phyloP scores from a whole-genome alignment of 2,797 vertebrate species.

The Phalloptychus januarius region DNA sequence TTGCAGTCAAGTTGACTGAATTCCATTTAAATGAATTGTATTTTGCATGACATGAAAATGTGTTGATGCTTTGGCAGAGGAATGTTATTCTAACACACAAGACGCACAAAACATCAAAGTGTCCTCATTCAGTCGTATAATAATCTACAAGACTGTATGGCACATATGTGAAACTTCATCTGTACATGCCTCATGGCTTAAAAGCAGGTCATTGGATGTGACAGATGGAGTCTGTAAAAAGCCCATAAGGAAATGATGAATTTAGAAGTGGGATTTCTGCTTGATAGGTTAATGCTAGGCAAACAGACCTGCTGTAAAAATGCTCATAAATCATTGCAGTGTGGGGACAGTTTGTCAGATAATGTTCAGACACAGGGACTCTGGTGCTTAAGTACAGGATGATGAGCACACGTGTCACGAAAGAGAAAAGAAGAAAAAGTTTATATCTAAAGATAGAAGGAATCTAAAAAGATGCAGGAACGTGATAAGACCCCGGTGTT shows the following conservation, averaged over 20 bases:
- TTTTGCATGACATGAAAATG: neutral
- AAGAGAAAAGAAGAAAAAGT: neutral
- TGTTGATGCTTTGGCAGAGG: neutral
- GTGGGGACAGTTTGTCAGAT: neutral
- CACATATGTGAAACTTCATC: neutral
- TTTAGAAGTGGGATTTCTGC: conserved; percentile 42
- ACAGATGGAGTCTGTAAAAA: neutral
- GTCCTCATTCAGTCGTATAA: neutral
- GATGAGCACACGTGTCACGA: neutral
- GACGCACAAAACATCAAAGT: neutral
- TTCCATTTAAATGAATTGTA: neutral
- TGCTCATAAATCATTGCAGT: conserved; percentile 35
- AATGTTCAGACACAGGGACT: neutral
- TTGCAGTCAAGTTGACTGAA: neutral
- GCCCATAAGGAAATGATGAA: conserved; percentile 47
- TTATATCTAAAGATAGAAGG: neutral
- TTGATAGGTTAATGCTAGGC: conserved; percentile 58
- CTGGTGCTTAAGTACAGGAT: neutral
- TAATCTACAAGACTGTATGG: neutral
- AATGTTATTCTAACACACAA: neutral
- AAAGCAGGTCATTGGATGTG: conserved; percentile 1
- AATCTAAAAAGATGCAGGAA: neutral
- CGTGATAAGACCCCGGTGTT: neutral
- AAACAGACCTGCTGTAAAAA: conserved; percentile 62
- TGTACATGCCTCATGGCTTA: neutral